Base-by-base conservation (phyloP, 2,888 invertebrate genomes). In the Orthosia cruda region DNA sequence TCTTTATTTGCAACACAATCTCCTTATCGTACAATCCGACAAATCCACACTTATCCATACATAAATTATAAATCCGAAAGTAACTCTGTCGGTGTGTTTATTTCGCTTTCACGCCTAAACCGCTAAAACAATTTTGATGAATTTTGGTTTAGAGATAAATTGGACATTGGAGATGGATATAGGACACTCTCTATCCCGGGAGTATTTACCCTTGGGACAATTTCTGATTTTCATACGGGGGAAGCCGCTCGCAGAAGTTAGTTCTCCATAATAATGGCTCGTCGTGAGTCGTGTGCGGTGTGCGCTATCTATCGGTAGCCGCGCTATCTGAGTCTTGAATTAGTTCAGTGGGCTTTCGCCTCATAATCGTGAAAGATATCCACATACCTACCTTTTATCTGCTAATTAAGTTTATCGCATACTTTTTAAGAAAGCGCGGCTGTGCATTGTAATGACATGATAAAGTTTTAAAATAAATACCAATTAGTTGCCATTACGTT, bases 301-400 rank as follows among this genome's bases (percentile, higher is more conserved):
- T 32, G 54, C 26, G 15, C 23, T 50, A n/a, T 58, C 12, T 40
- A n/a, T 26, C 58, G 64, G 55, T 49, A 47, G 52, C 52, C 52
- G 57, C 61, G 23, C 18, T 59, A 55, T 65, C 71, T 32, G n/a
- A 61, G 32, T 78, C 61, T 62, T 13, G 62, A 83, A 71, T 69
- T 77, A 77, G 80, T 86, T 73, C 71, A 80, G 68, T 80, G 61
- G 77, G 84, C 47, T 78, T 54, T 40, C 47, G 55, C n/a, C n/a
- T 55, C 45, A 61, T 40, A 66, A 59, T 77, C 57, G n/a, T 45
- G 16, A 15, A 49, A 26, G 13, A 40, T 55, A 26, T 11, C 12
- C 76, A 26, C 11, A 40, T 66, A 26, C 11, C 7, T 74, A 49
- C 13, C 5, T 62, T 57, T 47, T 58, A 78, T 71, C 62, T 63